Evolutionary conservation across 2,113 vertebrate species (phyloP).

Genomic region (Burhinus bistriatus): DNA sequence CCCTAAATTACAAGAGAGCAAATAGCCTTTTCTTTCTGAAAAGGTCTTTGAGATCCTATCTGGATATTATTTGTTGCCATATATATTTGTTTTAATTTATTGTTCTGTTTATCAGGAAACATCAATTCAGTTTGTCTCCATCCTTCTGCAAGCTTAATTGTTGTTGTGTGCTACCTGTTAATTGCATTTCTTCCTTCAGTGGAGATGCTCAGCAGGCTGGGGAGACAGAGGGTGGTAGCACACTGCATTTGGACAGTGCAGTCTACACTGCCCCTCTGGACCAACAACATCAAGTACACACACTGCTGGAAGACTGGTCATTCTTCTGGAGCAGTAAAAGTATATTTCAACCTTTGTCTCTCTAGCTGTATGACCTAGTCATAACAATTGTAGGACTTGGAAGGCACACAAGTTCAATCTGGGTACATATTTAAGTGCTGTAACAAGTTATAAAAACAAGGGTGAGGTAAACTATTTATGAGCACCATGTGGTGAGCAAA

Average conservation of each 20-base stretch:
- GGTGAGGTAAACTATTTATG: background rate
- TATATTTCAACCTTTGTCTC: background rate
- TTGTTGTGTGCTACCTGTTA: background rate
- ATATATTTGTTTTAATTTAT: background rate
- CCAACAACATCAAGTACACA: accelerated
- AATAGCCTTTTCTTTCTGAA: background rate
- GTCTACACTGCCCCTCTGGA: background rate
- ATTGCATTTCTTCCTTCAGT: background rate
- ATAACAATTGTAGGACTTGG: background rate
- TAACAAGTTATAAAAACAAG: background rate
- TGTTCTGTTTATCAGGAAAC: background rate
- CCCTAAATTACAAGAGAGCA: background rate
- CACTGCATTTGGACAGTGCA: background rate
- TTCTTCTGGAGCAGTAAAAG: background rate
- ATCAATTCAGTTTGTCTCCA: background rate
- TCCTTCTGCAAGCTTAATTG: background rate
- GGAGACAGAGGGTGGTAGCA: background rate
- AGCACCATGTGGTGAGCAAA: background rate
- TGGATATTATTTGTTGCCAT: background rate
- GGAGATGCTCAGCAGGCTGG: background rate
- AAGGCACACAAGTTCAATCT: background rate
- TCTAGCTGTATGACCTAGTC: background rate
- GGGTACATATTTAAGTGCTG: background rate
- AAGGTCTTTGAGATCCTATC: background rate
- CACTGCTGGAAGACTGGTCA: background rate